phyloP scores from a whole-genome alignment of 2,113 vertebrate species.

The Atlantisia rogersi region DNA sequence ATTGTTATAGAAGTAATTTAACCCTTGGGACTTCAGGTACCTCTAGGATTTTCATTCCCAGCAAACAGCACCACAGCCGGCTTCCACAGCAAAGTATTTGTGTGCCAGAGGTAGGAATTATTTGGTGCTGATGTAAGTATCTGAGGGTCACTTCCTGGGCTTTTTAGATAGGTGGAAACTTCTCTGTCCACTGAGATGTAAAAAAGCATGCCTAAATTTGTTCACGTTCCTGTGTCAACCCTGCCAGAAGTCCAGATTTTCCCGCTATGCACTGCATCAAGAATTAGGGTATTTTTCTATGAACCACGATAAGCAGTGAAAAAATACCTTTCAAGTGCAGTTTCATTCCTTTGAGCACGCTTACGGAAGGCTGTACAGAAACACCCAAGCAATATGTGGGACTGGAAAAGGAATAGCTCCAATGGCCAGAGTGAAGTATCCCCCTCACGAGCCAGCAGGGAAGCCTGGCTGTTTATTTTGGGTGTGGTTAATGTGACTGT shows the following conservation, averaged over 20 bases:
- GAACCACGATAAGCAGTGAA: neutral
- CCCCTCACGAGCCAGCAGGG: accelerated
- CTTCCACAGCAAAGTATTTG: neutral
- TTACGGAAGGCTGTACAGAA: neutral
- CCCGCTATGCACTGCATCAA: neutral
- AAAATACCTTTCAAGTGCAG: too few relatives aligned
- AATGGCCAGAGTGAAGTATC: neutral
- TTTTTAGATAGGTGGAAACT: neutral
- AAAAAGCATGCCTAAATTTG: neutral
- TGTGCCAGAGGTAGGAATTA: neutral
- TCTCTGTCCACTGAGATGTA: neutral
- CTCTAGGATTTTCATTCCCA: neutral
- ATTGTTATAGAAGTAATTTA: neutral
- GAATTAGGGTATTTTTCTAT: neutral
- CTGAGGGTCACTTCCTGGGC: neutral
- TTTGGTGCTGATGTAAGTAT: neutral
- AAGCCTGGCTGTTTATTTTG: neutral
- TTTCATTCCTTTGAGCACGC: too few relatives aligned
- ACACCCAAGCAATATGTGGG: neutral
- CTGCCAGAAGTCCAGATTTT: neutral
- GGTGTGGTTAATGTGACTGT: neutral
- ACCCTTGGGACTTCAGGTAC: neutral
- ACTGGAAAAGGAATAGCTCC: neutral
- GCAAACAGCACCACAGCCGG: neutral
- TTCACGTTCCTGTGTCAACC: neutral